Base-by-base conservation (phyloP, 2,113 vertebrate species). In the Bubalus kerabau region DNA sequence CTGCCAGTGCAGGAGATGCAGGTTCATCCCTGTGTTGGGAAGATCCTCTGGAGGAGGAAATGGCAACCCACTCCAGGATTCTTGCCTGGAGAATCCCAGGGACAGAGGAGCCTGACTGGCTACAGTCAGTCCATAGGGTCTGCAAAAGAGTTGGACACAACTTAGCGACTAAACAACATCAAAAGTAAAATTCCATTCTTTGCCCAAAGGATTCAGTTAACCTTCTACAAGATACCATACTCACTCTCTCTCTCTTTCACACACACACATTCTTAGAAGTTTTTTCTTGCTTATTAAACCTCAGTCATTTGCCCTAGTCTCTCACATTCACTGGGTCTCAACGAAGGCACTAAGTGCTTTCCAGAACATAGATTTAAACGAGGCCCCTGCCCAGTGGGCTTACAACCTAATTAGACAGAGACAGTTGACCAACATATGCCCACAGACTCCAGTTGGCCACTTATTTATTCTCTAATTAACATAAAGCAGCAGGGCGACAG, bases 361-460 rank as follows among this genome's bases (percentile, higher is more conserved):
- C 96, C 94, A 87, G 97, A 97, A 97, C 98, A 93, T 84, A 87
- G 96, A 94, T 95, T 95, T 97, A 97, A 96, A 94, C 87, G 93
- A 97, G 86, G 93, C 21, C 67, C 36, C 94, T 97, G 94, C 97
- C 94, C 96, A 96, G 95, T 94, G 98, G 96, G 95, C 94, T 97
- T 97, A 97, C 97, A 97, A 97, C 94, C 95, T 98, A 98, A 98
- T 98, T 98, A 98, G 97, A 97, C 92, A 96, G 96, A 98, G 93
- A 96, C 96, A 97, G 96, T 97, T 95, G 97, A 97, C 97, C 98
- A 98, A 89, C 98, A 98, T 98, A 98, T 98, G 98, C 95, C 94
- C 92, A 92, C 84, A 90, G 97, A 94, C 92, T 96, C 48, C 95
- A 95, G 94, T 89, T 96, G 97, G 97, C 96, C 97, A 94, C 98